Conservation (phyloP, 2,888 invertebrate species). For the Odontocerum albicorne region DNA sequence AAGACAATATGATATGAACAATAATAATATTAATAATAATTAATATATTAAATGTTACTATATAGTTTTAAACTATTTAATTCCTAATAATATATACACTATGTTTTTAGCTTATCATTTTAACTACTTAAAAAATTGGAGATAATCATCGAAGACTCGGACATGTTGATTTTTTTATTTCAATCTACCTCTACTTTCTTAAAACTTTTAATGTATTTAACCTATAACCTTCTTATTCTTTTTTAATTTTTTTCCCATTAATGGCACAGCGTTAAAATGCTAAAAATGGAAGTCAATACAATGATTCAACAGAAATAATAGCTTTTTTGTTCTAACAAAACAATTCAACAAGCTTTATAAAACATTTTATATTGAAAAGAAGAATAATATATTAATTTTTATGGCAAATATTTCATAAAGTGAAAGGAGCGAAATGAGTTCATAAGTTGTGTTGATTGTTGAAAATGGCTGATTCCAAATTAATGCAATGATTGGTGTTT, state of each 20-base stretch:
- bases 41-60: constrained; percentile 32
- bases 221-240: not conserved
- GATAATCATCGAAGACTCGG: constrained; percentile 32
- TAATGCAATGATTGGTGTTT: too few species aligned
- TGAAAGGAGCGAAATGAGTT: too few species aligned
- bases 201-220: too few species aligned
- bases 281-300: constrained; percentile 2
- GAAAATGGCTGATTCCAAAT: too few species aligned
- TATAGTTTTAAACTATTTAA: constrained; percentile 42
- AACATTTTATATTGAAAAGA: too few species aligned
- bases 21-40: constrained; percentile 53
- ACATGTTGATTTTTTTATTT: constrained; percentile 14
- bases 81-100: not conserved
- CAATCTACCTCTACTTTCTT: constrained; percentile 5
- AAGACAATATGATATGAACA: constrained; percentile 76
- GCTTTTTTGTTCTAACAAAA: constrained; percentile 22
- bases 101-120: not conserved
- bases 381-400: too few species aligned
- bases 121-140: constrained; percentile 31
- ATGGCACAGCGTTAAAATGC: constrained; percentile 15
- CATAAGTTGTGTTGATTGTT: too few species aligned
- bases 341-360: constrained; percentile 19
- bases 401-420: too few species aligned
- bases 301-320: constrained; percentile 18
- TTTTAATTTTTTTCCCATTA: constrained; percentile 2